A percentile compares a stretch with the other conserved stretches of the same genome.
Evolutionary conservation across 1,140 invertebrate genomes (phyloP).

Genomic region (Drosophila yakuba): DNA sequence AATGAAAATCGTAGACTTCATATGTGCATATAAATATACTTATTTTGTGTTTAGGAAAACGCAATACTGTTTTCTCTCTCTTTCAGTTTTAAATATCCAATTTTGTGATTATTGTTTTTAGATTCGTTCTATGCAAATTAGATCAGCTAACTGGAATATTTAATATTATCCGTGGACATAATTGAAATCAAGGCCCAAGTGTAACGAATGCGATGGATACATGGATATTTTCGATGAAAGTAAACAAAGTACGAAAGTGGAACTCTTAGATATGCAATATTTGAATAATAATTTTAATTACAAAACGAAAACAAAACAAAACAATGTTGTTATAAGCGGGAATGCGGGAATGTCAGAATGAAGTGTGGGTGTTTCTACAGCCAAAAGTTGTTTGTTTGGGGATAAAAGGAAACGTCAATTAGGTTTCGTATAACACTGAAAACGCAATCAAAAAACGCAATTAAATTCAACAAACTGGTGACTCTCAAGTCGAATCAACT

Average conservation of each 20-base stretch:
- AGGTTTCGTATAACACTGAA: constrained; percentile 50
- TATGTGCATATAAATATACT: neutral
- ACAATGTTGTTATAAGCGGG: constrained; percentile 7
- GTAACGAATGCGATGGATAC: neutral
- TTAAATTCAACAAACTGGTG: constrained; percentile 12
- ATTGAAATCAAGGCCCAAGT: constrained; percentile 4
- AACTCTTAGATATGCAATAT: constrained; percentile 31
- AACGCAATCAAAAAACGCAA: constrained; percentile 42
- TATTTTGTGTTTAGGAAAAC: no score
- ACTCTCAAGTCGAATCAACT: neutral
- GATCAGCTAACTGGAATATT: no score
- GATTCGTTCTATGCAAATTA: no score
- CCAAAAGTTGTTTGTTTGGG: neutral
- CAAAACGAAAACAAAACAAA: constrained; percentile 26
- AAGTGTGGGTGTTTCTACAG: constrained; percentile 6
- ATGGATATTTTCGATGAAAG: constrained; percentile 19
- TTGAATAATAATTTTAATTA: constrained; percentile 35
- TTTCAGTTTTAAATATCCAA: no score
- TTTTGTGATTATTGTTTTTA: no score
- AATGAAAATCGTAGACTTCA: constrained; percentile 6
- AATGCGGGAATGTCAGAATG: constrained; percentile 13
- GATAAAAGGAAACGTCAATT: constrained; percentile 56
- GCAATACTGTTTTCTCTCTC: no score
- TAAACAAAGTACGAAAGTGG: constrained; percentile 31
- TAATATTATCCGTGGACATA: no score